Conservation (phyloP, 2,888 invertebrate species). For the Plebejus argus region DNA sequence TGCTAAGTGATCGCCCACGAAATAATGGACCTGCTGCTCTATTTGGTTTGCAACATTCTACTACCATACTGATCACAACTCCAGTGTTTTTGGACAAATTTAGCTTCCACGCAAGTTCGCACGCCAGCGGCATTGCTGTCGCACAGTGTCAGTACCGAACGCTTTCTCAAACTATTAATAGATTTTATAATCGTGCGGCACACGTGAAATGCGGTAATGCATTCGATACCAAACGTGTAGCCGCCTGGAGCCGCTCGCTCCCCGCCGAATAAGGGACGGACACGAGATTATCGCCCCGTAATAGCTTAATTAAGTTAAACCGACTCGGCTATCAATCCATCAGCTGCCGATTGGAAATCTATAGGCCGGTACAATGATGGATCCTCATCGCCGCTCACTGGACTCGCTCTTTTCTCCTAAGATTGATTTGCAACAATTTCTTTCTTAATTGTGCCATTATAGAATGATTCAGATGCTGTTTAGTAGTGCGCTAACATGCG, state of each 20-base stretch:
- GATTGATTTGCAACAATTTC: slow-evolving; percentile 13
- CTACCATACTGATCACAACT: neutral
- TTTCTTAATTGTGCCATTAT: slow-evolving; percentile 6
- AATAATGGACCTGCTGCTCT: neutral
- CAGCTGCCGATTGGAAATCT: neutral
- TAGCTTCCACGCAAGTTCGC: neutral
- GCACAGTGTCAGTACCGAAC: neutral
- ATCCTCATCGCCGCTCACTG: neutral
- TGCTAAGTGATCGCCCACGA: neutral
- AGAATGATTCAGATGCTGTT: neutral
- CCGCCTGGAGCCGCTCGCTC: neutral
- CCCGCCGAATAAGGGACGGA: neutral
- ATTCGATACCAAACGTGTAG: slow-evolving; percentile 10
- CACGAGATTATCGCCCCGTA: neutral
- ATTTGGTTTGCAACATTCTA: neutral
- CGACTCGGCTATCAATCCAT: neutral
- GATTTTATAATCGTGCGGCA: slow-evolving; percentile 18
- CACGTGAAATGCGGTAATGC: slow-evolving; percentile 27
- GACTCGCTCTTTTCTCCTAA: neutral
- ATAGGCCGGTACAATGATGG: slow-evolving; percentile 12
- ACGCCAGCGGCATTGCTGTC: neutral
- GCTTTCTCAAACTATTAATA: slow-evolving; percentile 27
- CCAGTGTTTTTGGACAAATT: neutral
- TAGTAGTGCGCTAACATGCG: neutral
- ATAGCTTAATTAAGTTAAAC: slow-evolving; percentile 25